phyloP scores from a whole-genome alignment of 37 sponge, comb jelly and placozoan species.

The Amphimedon queenslandica region DNA sequence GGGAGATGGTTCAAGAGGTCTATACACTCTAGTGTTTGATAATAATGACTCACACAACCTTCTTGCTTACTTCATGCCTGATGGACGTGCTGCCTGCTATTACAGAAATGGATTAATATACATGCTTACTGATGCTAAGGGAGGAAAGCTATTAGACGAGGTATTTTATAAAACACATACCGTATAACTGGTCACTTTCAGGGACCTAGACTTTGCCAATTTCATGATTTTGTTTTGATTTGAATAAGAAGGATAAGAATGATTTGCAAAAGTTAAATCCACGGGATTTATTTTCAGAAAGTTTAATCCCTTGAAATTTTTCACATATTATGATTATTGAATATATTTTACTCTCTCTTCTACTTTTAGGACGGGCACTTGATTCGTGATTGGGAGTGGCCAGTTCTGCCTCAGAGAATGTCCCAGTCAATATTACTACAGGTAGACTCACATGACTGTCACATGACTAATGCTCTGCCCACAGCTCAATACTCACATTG shows the following conservation, averaged over 20 bases:
- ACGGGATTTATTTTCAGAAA: too few relatives aligned
- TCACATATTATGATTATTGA: neutral
- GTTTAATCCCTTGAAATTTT: too few relatives aligned
- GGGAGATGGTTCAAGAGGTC: constrained; percentile 37
- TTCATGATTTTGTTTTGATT: neutral
- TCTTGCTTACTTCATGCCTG: constrained; percentile 73
- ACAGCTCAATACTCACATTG: constrained; percentile 57
- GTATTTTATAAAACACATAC: constrained; percentile 34
- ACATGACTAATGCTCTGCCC: neutral
- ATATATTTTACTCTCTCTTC: neutral
- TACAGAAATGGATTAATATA: constrained; percentile 46
- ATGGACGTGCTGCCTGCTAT: constrained; percentile 75
- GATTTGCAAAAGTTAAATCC: neutral
- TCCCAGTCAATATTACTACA: constrained; percentile 44
- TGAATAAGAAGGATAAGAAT: neutral
- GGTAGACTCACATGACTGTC: neutral
- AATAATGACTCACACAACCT: constrained; percentile 42
- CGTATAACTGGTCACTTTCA: neutral
- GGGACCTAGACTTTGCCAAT: neutral
- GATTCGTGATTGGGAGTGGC: constrained; percentile 75
- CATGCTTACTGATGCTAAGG: constrained; percentile 46
- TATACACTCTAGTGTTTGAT: constrained; percentile 62
- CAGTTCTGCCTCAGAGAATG: constrained; percentile 45
- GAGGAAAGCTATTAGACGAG: constrained; percentile 67
- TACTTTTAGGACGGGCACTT: constrained; percentile 64